These are phyloP conservation scores for Chloroclystis v-ata DNA, from an alignment of 2,888 invertebrate genomes.

Conservation along the genomic window DNA sequence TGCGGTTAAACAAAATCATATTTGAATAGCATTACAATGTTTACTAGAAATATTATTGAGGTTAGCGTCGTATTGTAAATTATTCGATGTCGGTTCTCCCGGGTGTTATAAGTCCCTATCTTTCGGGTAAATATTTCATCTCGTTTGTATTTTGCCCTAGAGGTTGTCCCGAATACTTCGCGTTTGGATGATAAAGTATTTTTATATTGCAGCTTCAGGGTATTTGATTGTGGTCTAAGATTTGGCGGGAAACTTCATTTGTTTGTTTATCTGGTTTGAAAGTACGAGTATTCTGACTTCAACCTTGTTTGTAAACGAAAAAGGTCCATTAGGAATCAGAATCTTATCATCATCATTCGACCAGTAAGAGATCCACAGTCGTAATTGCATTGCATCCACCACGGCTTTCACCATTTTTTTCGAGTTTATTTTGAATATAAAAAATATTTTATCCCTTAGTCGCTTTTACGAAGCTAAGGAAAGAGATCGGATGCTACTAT, in stretches of 20 bases:
- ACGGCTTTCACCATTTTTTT: no score
- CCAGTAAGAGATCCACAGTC: no score
- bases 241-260: no score
- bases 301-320: no score
- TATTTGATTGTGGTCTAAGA: background rate
- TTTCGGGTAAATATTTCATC: constrained; percentile 15
- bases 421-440: no score
- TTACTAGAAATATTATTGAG: constrained; percentile 23
- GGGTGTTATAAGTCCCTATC: constrained; percentile 12
- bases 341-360: no score
- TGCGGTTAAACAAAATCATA: constrained; percentile 23
- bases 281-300: background rate
- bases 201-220: constrained; percentile 1
- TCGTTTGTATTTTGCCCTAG: constrained; percentile 2
- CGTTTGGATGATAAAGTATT: constrained; percentile 5
- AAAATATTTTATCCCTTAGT: no score
- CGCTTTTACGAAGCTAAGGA: no score
- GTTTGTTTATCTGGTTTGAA: background rate
- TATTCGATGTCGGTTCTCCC: constrained; percentile 12
- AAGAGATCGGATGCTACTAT: no score
- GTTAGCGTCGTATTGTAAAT: constrained; percentile 12
- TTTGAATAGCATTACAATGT: constrained; percentile 25
- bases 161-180: background rate
- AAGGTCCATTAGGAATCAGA: no score
- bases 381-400: no score